Percentiles rank a stretch among this genome's conserved stretches.
Evolutionary conservation across 2,797 vertebrate genomes (phyloP).

Genomic region (Notoglanidium macrostoma): DNA sequence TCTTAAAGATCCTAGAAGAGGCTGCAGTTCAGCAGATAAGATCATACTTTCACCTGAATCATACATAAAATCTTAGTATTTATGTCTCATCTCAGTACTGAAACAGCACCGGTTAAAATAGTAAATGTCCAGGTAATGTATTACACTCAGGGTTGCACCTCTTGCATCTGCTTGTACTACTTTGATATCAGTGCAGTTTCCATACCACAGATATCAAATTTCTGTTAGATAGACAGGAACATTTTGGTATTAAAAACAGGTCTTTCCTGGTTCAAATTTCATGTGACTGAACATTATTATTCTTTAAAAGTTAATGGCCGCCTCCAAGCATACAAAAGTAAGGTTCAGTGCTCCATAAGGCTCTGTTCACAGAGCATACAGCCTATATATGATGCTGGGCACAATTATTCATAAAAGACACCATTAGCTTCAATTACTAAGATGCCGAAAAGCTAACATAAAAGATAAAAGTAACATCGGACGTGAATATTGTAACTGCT

Average conservation of each 20-base stretch:
- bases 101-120: background rate
- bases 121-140: background rate
- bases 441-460: background rate
- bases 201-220: background rate
- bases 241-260: background rate
- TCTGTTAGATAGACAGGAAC: background rate
- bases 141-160: background rate
- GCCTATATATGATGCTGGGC: background rate
- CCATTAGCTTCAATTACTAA: background rate
- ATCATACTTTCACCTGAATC: background rate
- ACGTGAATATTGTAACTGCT: background rate
- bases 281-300: background rate
- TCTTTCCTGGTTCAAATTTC: background rate
- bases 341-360: background rate
- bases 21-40: background rate
- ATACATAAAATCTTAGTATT: background rate
- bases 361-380: background rate
- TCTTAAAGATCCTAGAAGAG: background rate
- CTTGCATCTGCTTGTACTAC: background rate
- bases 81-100: background rate
- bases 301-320: background rate
- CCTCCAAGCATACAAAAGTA: background rate
- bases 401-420: background rate
- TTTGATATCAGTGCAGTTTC: background rate
- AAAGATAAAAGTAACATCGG: background rate